Base-by-base conservation (phyloP, 1,140 invertebrate genomes). In the Manduca sexta region DNA sequence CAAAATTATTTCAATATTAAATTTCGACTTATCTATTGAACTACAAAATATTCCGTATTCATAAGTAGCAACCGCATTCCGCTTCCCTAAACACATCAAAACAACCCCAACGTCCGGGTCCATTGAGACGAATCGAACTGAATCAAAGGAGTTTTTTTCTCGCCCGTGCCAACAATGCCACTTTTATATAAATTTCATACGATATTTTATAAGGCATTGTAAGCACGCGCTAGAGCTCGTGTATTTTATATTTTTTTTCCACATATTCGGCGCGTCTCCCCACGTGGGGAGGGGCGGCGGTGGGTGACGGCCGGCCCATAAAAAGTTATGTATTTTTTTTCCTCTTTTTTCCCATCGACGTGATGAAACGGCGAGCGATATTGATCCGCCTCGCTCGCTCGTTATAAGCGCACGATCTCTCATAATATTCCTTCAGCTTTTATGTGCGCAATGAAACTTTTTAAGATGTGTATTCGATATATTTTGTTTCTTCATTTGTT, bases 271-370 rank as follows among this genome's bases (percentile, higher is more conserved):
- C 43, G 43, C 18, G 52, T 54, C 26, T 56, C 57, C 59, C n/a
- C 69, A 50, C 54, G 34, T 39, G 64, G 42, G 45, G 39, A 8
- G 45, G 54, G 43, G 61, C 59, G 62, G 57, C 44, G 45, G 58
- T 16, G 33, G 54, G 56, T 39, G 62, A 50, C 52, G 53, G 58
- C 54, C 66, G 67, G 64, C 78, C 75, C 76, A 74, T 82, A 84
- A 84, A 84, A 82, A 81, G 74, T 82, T 81, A 81, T 84, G 70
- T 84, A 84, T 82, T 84, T 84, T 26, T 81, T 84, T 76, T 77
- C 74, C 76, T 77, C 77, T 81, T 83, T 84, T 80, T 84, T 80
- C 81, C 66, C 71, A 80, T 82, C 71, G 76, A 84, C 74, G 71
- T 76, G 77, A 81, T 78, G 77, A 78, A 80, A 78, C 73, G 70